Percentiles rank a stretch among this genome's conserved stretches.
Conservation (phyloP, 2,888 invertebrate genomes). For the Drosophila lutescens region DNA sequence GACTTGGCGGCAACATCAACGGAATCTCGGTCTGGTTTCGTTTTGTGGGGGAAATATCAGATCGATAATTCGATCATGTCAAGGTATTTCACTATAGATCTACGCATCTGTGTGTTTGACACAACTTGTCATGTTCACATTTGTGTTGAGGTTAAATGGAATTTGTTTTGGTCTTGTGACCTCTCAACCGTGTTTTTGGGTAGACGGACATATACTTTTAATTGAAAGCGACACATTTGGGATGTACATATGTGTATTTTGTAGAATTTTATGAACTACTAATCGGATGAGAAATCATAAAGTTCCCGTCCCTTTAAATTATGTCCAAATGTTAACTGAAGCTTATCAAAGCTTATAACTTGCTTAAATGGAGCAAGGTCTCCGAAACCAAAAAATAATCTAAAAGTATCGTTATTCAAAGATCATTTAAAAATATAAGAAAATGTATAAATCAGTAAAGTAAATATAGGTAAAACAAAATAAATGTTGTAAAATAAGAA, state of each 20-base stretch:
- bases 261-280: background rate
- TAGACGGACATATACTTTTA: slow-evolving; percentile 26
- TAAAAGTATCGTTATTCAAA: no score
- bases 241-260: background rate
- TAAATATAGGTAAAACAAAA: no score
- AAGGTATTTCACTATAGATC: slow-evolving; percentile 43
- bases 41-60: slow-evolving; percentile 42
- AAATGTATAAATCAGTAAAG: no score
- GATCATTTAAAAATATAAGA: no score
- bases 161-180: slow-evolving; percentile 45
- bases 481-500: no score
- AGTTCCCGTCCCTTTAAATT: background rate
- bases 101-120: slow-evolving; percentile 27
- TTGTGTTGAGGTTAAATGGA: slow-evolving; percentile 67
- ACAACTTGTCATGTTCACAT: slow-evolving; percentile 48
- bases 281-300: background rate
- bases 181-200: slow-evolving; percentile 6
- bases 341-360: no score
- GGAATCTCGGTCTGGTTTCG: slow-evolving; percentile 18
- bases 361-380: no score
- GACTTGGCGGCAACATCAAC: slow-evolving; percentile 43
- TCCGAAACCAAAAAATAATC: no score
- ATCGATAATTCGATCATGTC: slow-evolving; percentile 71
- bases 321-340: no score
- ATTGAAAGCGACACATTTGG: slow-evolving; percentile 57